Base-by-base conservation (phyloP, 37 sponge, comb jelly and placozoan genomes). In the Mnemiopsis leidyi region DNA sequence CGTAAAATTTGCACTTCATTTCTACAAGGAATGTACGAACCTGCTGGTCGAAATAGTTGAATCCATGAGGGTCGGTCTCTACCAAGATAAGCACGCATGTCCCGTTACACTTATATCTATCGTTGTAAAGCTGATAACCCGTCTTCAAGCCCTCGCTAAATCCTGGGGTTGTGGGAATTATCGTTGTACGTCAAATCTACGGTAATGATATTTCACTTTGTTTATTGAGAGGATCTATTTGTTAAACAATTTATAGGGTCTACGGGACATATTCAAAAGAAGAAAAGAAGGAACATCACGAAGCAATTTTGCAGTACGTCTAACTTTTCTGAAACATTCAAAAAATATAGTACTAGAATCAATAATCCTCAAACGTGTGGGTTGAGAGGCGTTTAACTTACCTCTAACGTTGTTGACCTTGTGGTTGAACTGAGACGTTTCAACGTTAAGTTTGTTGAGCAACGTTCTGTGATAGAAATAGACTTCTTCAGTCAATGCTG, bases 1-100 rank as follows among this genome's bases (percentile, higher is more conserved):
- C n/a, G n/a, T n/a, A n/a, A n/a, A n/a, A n/a, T n/a, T n/a, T n/a
- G n/a, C n/a, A n/a, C n/a, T n/a, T n/a, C n/a, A n/a, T n/a, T n/a
- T n/a, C n/a, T n/a, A n/a, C n/a, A n/a, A n/a, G n/a, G 30, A 71
- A 23, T 23, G 25, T 71, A 2, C 5, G 73, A 71, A 28, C 90
- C 48, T 85, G 90, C 1, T 40, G 40, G 36, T 85, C 90, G 61
- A 85, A 85, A 61, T 85, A 85, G 90, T 85, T 85, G 30, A 33
- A n/a, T 38, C 23, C 48, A 13, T 0, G 48, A 16, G 48, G 3
- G 25, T 21, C 30, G 24, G 18, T 61, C 5, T 40, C 28, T 36
- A 38, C 40, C 7, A 40, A 0, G 1, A 85, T 28, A 21, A 85
- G 38, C 0, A 39, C 26, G n/a, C n/a, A 7, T n/a, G 23, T 23